Base-by-base conservation (phyloP, 2,113 vertebrate species). In the Columbina picui region DNA sequence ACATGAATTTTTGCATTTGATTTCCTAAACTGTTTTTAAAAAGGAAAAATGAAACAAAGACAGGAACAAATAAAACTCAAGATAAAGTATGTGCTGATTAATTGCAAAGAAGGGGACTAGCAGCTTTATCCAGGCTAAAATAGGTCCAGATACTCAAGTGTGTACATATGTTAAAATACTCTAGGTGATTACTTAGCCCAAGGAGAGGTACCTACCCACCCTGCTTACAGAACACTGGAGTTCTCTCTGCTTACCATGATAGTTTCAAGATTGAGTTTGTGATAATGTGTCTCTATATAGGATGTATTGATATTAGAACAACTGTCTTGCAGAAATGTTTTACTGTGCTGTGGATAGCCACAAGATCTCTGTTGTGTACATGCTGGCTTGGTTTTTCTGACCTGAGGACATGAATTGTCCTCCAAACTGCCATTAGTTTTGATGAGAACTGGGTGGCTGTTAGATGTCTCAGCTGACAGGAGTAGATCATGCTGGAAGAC, bases 331-430 rank as follows among this genome's bases (percentile, higher is more conserved):
- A 95, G 78, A 29, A 82, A 55, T 56, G 45, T 74, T 93, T 89
- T 70, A 86, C 70, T 77, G 87, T 76, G 57, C 14, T 4, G 20
- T 61, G 78, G 73, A 49, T 74, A 53, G 7, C 43, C 68, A 52
- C 1, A 11, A 84, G 87, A 82, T 69, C 93, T 90, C 76, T 93
- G 90, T 69, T 94, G 89, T 14, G 0, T 67, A 67, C 68, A 53
- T 61, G 80, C 91, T 95, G 84, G 93, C 84, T 97, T 82, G 61
- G 75, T 94, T 94, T 87, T 94, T 95, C 86, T 89, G 85, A 91
- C 71, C 60, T 60, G 93, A 85, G 38, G 64, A 70, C 52, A 73
- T 39, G 93, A 90, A 81, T 91, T 30, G 56, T 69, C 50, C 64
- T 86, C 69, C 71, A 65, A 92, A 77, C 41, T 71, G 69, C 71